Conservation (phyloP, 2,888 invertebrate species). For the Mechanitis mazaeus region DNA sequence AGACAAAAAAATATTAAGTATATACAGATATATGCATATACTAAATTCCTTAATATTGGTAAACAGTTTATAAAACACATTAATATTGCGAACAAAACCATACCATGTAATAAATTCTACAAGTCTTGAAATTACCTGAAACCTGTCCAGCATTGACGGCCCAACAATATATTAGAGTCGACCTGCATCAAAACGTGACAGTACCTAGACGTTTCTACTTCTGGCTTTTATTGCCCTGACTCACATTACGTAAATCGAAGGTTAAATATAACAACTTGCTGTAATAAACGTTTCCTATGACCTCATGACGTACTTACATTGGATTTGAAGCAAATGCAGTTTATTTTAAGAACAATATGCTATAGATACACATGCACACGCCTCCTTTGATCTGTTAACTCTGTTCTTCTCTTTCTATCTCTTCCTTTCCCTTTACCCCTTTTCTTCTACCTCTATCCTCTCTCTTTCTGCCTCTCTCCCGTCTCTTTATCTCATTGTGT, state of each 20-base stretch:
- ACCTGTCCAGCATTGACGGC: slow-evolving; percentile 30
- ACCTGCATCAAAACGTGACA: slow-evolving; percentile 50
- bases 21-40: no score
- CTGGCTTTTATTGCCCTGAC: slow-evolving; percentile 62
- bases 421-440: no score
- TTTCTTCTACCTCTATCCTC: no score
- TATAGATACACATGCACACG: no score
- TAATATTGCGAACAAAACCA: background rate
- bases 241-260: slow-evolving; percentile 71
- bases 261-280: slow-evolving; percentile 53
- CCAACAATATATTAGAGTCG: slow-evolving; percentile 42
- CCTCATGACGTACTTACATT: slow-evolving; percentile 9
- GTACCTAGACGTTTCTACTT: slow-evolving; percentile 49
- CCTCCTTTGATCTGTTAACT: no score
- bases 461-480: no score
- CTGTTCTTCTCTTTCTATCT: no score
- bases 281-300: slow-evolving; percentile 26
- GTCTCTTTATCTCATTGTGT: no score
- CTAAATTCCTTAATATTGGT: no score
- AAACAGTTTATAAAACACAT: no score
- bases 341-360: slow-evolving; percentile 3
- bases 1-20: no score
- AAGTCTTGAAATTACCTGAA: slow-evolving; percentile 11
- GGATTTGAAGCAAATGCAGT: slow-evolving; percentile 5
- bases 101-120: background rate